A percentile compares a stretch with the other conserved stretches of the same genome.
Conservation (phyloP, 1,140 invertebrate genomes). For the Anthonomus grandis region DNA sequence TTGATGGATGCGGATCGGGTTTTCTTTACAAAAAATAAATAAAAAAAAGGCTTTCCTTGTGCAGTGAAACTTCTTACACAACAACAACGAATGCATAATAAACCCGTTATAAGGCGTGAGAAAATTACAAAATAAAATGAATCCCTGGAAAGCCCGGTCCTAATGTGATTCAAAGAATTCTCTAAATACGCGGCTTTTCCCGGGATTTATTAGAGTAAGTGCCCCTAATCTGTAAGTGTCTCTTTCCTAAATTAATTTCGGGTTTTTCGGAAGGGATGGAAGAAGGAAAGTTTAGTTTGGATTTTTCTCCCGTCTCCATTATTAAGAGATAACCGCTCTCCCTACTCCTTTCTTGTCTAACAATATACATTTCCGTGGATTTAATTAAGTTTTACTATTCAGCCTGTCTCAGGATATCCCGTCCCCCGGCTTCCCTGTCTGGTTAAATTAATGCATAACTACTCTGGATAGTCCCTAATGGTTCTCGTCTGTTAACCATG, state of each 20-base stretch:
- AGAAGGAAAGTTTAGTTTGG: no score
- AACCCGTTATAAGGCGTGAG: no score
- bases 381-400: slow-evolving; percentile 10
- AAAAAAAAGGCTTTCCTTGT: no score
- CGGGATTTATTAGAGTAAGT: not conserved
- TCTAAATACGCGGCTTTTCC: not conserved
- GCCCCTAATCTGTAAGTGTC: not conserved
- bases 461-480: not conserved
- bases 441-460: not conserved
- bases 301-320: not conserved
- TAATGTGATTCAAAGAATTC: no score
- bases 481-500: not conserved
- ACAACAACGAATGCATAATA: no score
- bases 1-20: no score
- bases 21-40: no score
- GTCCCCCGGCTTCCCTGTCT: not conserved
- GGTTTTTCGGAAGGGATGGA: not conserved
- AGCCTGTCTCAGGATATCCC: slow-evolving; percentile 1
- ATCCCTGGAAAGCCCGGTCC: not conserved
- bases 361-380: slow-evolving; percentile 13
- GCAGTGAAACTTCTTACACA: no score
- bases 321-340: slow-evolving; percentile 8
- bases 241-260: no score
- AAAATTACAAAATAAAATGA: not conserved
- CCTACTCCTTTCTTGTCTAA: slow-evolving; percentile 7